phyloP scores from a whole-genome alignment of 2,797 vertebrate species.

The Molossus alvarezi region DNA sequence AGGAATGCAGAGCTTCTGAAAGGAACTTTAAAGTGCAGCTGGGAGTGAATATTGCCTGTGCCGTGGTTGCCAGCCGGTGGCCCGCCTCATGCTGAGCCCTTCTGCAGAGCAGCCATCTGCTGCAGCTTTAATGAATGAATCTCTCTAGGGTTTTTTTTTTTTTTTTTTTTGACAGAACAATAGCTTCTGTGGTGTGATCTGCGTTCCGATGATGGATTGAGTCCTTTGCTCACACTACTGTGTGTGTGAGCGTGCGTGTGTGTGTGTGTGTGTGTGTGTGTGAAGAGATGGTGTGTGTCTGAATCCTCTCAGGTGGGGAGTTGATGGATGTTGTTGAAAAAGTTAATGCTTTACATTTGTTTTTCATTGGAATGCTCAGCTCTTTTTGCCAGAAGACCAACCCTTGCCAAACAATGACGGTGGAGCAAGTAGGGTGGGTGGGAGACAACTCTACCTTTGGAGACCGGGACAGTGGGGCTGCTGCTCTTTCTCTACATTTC shows the following conservation, averaged over 20 bases:
- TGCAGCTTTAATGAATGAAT: conserved; percentile 88
- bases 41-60: conserved; percentile 83
- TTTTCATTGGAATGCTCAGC: conserved; percentile 30
- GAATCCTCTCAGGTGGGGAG: background rate
- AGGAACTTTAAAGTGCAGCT: conserved; percentile 81
- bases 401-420: no score
- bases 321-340: background rate
- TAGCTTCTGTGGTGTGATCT: conserved; percentile 87
- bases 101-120: conserved; percentile 90
- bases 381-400: no score
- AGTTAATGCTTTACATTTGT: background rate
- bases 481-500: conserved; percentile 57
- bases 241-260: background rate
- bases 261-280: no score
- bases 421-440: no score
- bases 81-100: conserved; percentile 86
- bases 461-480: conserved; percentile 20
- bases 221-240: conserved; percentile 62
- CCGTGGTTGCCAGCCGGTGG: conserved; percentile 85
- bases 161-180: conserved; percentile 88
- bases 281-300: background rate
- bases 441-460: conserved; percentile 5
- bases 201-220: conserved; percentile 84
- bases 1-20: conserved; percentile 73
- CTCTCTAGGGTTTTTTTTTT: conserved; percentile 68